phyloP scores from a whole-genome alignment of 2,797 vertebrate genomes.

The Epinephelus awoara region DNA sequence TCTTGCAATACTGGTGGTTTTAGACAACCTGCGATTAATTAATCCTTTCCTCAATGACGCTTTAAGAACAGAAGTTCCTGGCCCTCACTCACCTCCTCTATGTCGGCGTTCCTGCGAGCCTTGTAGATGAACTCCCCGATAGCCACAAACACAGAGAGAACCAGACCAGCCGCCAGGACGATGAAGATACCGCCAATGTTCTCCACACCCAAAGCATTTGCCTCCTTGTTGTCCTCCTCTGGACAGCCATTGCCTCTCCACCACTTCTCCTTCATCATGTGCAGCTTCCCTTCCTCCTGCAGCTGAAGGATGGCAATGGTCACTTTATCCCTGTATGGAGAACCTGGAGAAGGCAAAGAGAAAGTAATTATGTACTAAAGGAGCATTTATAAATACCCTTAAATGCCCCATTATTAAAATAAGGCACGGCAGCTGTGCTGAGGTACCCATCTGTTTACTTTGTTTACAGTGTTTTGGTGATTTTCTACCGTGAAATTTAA shows the following conservation, averaged over 20 bases:
- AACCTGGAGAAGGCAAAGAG: slow-evolving; percentile 83
- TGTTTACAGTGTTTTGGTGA: slow-evolving; percentile 9
- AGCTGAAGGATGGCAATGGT: slow-evolving; percentile 98
- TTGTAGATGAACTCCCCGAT: slow-evolving; percentile 98
- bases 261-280: slow-evolving; percentile 99
- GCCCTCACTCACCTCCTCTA: slow-evolving; percentile 92
- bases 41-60: not conserved
- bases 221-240: slow-evolving; percentile 97
- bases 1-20: not conserved
- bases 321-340: slow-evolving; percentile 97
- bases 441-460: not conserved
- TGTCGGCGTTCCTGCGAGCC: slow-evolving; percentile 93
- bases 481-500: not conserved
- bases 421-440: not conserved
- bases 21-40: not conserved
- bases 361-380: not conserved
- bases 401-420: not conserved
- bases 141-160: slow-evolving; percentile 97
- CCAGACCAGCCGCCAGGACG: slow-evolving; percentile 95
- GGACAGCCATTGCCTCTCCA: slow-evolving; percentile 98
- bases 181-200: slow-evolving; percentile 99
- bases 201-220: slow-evolving; percentile 95
- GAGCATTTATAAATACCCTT: not conserved
- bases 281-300: slow-evolving; percentile 97
- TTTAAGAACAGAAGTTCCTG: not conserved